Evolutionary conservation across 2,797 vertebrate genomes (phyloP), one percentile per base, ranked within the genome.

Genomic region (Stomatorhinus walkeri): DNA sequence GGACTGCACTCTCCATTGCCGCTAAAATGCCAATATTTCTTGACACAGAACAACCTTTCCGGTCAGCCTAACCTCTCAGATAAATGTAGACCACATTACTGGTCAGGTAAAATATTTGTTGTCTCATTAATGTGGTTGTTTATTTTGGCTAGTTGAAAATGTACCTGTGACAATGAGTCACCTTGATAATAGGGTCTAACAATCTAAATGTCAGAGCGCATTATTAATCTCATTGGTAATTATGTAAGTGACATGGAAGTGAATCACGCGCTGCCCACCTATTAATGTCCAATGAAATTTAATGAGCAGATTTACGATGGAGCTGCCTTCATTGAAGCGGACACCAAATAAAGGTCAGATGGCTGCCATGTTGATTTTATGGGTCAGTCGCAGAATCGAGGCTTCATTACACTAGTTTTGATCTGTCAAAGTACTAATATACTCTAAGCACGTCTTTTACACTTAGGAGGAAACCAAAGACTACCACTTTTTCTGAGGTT

Each of bases 101-200:
- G 51, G 32, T 32, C 51, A 59, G 52, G 51, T 32, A 76, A 54
- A 54, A 19, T 52, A 36, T 16, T 81, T 64, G 19, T 52, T 9
- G 40, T 90, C 56, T 49, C 19, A 88, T 85, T 51, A 40, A 48
- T 79, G 8, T 12, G 51, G 46, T 48, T 59, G 43, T 56, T 88
- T 52, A 46, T 12, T 72, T 43, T 51, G 12, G 83, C 10, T n/a
- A 72, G 72, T 28, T 79, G 6, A 61, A 51, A 64, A 4, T 4
- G 16, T 59, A 59, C 61, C 81, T 76, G 59, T 2, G 52, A 85
- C 54, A 84, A 72, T 86, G 59, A 56, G 49, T 88, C 81, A 86
- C 61, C 2, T 4, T 1, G 46, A 87, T 85, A 54, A 72, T 72
- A 43, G 61, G 87, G 51, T 72, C 90, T 76, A 86, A 89, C 76